phyloP scores from a whole-genome alignment of 2,888 invertebrate genomes.

The Keiferia lycopersicella region DNA sequence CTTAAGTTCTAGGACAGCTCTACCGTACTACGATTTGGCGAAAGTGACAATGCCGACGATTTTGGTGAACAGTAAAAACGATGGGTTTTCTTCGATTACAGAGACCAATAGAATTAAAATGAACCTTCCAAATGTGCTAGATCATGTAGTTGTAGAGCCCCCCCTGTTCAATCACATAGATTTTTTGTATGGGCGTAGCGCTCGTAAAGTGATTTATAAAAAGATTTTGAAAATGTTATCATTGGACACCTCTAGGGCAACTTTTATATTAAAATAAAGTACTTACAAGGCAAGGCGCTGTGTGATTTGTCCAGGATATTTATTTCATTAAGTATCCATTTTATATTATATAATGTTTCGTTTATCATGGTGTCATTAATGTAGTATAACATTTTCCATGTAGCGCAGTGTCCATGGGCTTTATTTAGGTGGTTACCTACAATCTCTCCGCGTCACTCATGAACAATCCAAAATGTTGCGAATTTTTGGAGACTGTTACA shows the following conservation, averaged over 20 bases:
- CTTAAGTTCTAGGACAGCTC: conserved; percentile 34
- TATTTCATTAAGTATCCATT: too few relatives aligned
- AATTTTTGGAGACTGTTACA: too few relatives aligned
- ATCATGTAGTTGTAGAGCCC: conserved; percentile 40
- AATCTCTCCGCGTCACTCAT: too few relatives aligned
- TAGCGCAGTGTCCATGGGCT: too few relatives aligned
- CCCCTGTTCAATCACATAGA: conserved; percentile 49
- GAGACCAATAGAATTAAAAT: conserved; percentile 40
- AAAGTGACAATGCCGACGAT: conserved; percentile 46
- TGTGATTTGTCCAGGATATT: too few relatives aligned
- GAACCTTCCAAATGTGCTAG: conserved; percentile 45
- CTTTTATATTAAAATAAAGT: neutral
- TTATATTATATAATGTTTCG: too few relatives aligned
- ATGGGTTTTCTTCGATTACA: conserved; percentile 64
- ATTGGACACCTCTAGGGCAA: neutral
- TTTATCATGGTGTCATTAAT: too few relatives aligned
- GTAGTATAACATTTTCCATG: too few relatives aligned
- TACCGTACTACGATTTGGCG: conserved; percentile 37
- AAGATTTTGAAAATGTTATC: conserved; percentile 37
- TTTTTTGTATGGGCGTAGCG: conserved; percentile 45
- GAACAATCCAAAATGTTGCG: too few relatives aligned
- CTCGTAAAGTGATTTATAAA: conserved; percentile 47
- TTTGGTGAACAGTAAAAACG: conserved; percentile 74
- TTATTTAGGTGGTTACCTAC: too few relatives aligned
- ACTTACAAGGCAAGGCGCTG: too few relatives aligned